A percentile compares a stretch with the other conserved stretches of the same genome.
phyloP scores from a whole-genome alignment of 2,888 invertebrate species.

The Ophonus ardosiacus region DNA sequence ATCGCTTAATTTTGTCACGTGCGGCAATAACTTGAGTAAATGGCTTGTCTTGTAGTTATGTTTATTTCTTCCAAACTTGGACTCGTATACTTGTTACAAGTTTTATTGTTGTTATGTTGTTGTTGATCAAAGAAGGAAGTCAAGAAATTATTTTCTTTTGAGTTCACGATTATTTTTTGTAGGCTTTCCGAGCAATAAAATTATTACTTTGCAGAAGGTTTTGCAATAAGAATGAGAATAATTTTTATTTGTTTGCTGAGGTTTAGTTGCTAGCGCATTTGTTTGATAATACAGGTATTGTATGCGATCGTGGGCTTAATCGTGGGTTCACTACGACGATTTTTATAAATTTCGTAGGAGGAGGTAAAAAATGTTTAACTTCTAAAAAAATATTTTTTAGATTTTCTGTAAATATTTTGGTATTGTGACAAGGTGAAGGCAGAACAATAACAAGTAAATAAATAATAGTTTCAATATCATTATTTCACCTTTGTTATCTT shows the following conservation, averaged over 20 bases:
- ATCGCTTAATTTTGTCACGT: slow-evolving; percentile 30
- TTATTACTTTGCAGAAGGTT: neutral
- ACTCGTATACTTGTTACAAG: neutral
- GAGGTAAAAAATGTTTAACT: too few relatives aligned
- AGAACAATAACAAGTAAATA: too few relatives aligned
- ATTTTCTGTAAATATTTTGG: too few relatives aligned
- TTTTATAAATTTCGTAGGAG: too few relatives aligned
- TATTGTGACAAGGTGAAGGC: too few relatives aligned
- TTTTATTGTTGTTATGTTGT: slow-evolving; percentile 22
- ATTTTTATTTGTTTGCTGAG: neutral
- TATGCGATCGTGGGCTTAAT: too few relatives aligned
- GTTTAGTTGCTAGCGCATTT: too few relatives aligned
- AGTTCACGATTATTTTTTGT: neutral
- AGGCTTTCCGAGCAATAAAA: neutral
- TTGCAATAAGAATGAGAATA: neutral
- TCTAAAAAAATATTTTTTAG: too few relatives aligned
- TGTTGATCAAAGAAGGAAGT: neutral
- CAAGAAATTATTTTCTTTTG: slow-evolving; percentile 12
- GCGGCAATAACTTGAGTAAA: neutral
- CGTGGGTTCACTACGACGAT: too few relatives aligned
- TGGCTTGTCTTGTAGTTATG: slow-evolving; percentile 33
- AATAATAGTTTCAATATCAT: too few relatives aligned
- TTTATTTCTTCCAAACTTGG: slow-evolving; percentile 28
- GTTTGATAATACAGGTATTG: too few relatives aligned
- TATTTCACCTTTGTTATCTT: too few relatives aligned